Base-by-base conservation (phyloP, 92 coral and sea anemone species). In the Epizoanthus stellaris region DNA sequence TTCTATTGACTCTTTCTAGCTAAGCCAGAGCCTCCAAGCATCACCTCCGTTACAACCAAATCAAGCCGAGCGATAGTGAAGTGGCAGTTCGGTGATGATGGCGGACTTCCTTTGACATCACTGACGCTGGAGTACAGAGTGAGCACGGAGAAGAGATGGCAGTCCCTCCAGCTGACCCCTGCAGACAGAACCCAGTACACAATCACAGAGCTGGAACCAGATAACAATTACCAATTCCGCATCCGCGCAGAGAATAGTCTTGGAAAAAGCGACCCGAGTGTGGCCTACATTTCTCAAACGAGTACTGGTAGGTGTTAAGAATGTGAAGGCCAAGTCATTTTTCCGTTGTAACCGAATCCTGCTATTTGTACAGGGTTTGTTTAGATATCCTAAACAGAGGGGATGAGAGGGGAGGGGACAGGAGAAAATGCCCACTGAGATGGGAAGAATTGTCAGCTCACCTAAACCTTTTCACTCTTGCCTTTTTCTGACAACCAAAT, bases 161-260 rank as follows among this genome's bases (percentile, higher is more conserved):
- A 85, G 59, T 76, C 82, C 17, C 86, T 92, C 14, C 91, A 86
- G 60, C 91, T 96, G 5, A 88, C 87, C 11, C 95, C 94, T 2
- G 92, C 92, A 7, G 89, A 88, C 74, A 80, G 73, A 38, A 81
- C 82, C 77, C 86, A 91, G 53, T 88, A 96, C 89, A 94, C 95
- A 2, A 96, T 96, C 75, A 87, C 84, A 62, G 90, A 91, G 30
- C 95, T 96, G 12, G 20, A 82, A 4, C 87, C 96, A 1, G 85
- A 92, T 61, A 94, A 91, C 34, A 80, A 87, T 87, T 96, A 96
- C 88, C 93, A 89, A 68, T 94, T 92, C 62, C 98, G 98, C 59
- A 88, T 92, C 82, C 80, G 61, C 21, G 98, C 98, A 77, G 91
- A 92, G 77, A 96, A 94, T 74, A 76, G 66, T 20, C 82, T 94